Percentiles rank a stretch among this genome's conserved stretches.
Evolutionary conservation across 2,797 vertebrate species (phyloP).

Genomic region (Anniella stebbinsi): DNA sequence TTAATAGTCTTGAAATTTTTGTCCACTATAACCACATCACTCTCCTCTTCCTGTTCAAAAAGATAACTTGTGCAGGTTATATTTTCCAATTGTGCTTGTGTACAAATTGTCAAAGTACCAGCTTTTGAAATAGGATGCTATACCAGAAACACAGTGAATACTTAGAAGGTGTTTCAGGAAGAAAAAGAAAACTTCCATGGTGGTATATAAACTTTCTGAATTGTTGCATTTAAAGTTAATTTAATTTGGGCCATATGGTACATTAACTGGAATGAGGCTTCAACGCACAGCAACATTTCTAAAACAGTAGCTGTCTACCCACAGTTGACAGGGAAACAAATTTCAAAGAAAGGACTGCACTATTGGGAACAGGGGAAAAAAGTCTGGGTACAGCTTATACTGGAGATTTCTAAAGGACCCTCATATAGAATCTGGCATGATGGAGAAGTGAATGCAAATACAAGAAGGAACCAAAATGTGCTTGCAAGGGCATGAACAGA

Average conservation of each 20-base stretch:
- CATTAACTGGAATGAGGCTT: constrained; percentile 34
- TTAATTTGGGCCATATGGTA: constrained; percentile 43
- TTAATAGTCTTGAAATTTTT: background rate
- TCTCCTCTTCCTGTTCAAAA: background rate
- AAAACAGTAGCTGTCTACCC: constrained; percentile 40
- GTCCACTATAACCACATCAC: background rate
- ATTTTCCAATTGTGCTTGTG: background rate
- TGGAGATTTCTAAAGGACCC: constrained; percentile 14
- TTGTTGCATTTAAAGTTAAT: constrained; percentile 50
- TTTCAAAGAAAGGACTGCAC: constrained; percentile 37
- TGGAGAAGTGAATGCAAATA: constrained; percentile 18
- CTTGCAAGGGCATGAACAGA: constrained; percentile 24
- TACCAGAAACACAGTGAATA: background rate
- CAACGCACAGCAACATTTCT: constrained; percentile 43
- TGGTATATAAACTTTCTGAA: constrained; percentile 18
- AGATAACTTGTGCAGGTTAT: background rate
- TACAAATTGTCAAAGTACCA: background rate
- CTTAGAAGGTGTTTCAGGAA: background rate
- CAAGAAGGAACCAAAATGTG: constrained; percentile 17
- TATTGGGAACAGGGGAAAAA: constrained; percentile 29
- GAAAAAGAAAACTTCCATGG: background rate
- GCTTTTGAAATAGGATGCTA: background rate
- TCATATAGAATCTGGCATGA: constrained; percentile 10
- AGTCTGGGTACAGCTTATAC: constrained; percentile 22
- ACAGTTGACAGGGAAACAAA: constrained; percentile 36